Conservation (phyloP, 2,113 vertebrate genomes). For the Cyanoliseus patagonus region DNA sequence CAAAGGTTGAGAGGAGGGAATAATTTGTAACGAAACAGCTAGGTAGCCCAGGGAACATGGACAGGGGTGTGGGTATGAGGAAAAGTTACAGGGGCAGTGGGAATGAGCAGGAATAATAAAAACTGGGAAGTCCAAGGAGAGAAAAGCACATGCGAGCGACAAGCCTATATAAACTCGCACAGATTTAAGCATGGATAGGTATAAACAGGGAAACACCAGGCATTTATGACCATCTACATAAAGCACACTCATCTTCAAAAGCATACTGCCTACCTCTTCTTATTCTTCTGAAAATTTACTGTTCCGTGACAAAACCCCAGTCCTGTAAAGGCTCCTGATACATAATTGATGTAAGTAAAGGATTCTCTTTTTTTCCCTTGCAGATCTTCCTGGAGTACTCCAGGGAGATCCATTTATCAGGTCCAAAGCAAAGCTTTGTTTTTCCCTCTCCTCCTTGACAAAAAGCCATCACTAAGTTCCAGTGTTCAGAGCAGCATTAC, state of each 20-base stretch:
- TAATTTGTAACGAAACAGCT: background rate
- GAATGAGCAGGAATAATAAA: background rate
- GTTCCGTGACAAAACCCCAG: background rate
- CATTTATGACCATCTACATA: background rate
- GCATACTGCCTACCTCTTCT: background rate
- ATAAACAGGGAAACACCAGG: background rate
- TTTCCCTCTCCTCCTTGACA: background rate
- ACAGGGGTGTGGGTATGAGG: background rate
- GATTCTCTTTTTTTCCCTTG: background rate
- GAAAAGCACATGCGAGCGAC: background rate
- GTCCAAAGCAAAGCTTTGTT: slow-evolving; percentile 14
- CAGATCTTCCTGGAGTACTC: background rate
- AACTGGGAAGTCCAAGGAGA: background rate
- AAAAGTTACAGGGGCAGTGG: background rate
- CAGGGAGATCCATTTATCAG: background rate
- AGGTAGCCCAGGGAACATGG: background rate
- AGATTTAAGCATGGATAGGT: background rate
- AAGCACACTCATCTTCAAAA: background rate
- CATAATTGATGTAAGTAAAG: background rate
- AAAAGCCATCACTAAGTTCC: background rate
- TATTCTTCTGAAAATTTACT: background rate
- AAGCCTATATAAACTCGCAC: background rate
- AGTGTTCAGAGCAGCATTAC: background rate
- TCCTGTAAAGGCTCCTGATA: background rate
- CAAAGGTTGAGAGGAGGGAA: background rate